Evolutionary conservation across 2,888 invertebrate species (phyloP).

Genomic region (Nephrotoma guestfalica): DNA sequence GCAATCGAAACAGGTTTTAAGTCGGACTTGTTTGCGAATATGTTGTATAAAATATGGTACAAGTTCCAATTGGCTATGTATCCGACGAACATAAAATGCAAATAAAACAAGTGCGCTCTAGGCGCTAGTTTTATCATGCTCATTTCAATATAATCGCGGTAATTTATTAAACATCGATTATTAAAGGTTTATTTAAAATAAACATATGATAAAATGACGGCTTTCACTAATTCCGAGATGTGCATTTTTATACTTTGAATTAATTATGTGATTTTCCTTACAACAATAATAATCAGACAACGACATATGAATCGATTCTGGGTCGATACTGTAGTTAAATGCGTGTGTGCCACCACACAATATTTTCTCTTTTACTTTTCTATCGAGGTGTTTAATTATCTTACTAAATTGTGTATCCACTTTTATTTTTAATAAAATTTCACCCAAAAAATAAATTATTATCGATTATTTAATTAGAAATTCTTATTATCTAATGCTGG

Average conservation of each 20-base stretch:
- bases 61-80: background rate
- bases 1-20: background rate
- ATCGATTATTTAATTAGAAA: background rate
- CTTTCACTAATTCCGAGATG: background rate
- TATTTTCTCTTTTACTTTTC: background rate
- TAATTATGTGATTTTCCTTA: background rate
- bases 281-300: background rate
- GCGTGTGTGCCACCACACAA: background rate
- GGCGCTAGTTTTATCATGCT: background rate
- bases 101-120: background rate
- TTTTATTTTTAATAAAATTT: background rate
- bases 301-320: background rate
- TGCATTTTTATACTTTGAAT: background rate
- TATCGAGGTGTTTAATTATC: background rate
- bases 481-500: background rate
- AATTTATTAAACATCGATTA: background rate
- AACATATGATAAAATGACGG: background rate
- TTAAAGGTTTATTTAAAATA: background rate
- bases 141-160: background rate
- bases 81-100: background rate
- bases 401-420: background rate
- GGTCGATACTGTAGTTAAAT: background rate
- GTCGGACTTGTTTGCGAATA: background rate
- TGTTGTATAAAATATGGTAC: background rate
- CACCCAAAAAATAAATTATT: background rate